A percentile compares a stretch with the other conserved stretches of the same genome.
Conservation (phyloP, 2,113 vertebrate species). For the Elephas maximus region DNA sequence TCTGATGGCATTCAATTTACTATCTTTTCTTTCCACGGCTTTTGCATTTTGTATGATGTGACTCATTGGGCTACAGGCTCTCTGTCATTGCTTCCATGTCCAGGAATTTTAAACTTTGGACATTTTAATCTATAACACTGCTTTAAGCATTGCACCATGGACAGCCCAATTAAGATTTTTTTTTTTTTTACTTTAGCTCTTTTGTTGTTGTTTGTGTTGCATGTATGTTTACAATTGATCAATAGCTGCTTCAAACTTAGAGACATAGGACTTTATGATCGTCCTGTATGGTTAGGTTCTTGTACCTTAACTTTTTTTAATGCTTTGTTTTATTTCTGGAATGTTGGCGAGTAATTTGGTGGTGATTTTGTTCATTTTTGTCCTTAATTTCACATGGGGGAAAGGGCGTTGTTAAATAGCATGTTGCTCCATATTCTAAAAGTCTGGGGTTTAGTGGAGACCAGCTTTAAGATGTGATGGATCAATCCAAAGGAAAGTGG, state of each 20-base stretch:
- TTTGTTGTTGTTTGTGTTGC: not conserved
- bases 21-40: not conserved
- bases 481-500: not conserved
- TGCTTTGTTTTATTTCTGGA: conserved; percentile 25
- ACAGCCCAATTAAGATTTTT: not conserved
- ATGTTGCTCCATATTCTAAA: not conserved
- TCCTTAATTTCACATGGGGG: not conserved
- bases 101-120: not conserved
- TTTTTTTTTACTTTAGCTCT: not conserved
- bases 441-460: not conserved
- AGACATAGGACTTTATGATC: not conserved
- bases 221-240: not conserved
- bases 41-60: not conserved
- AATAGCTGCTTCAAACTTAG: not conserved
- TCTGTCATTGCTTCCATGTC: conserved; percentile 17
- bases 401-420: not conserved
- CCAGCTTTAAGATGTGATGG: not conserved
- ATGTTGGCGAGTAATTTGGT: conserved; percentile 17
- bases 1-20: not conserved
- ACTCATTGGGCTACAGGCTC: not conserved
- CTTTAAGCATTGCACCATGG: not conserved
- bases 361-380: not conserved
- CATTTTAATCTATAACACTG: not conserved
- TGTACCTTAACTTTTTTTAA: not conserved
- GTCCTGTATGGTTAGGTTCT: not conserved